A percentile compares a stretch with the other conserved stretches of the same genome.
Evolutionary conservation across 2,113 vertebrate species (phyloP).

Genomic region (Pseudolaguvia tuberculata): DNA sequence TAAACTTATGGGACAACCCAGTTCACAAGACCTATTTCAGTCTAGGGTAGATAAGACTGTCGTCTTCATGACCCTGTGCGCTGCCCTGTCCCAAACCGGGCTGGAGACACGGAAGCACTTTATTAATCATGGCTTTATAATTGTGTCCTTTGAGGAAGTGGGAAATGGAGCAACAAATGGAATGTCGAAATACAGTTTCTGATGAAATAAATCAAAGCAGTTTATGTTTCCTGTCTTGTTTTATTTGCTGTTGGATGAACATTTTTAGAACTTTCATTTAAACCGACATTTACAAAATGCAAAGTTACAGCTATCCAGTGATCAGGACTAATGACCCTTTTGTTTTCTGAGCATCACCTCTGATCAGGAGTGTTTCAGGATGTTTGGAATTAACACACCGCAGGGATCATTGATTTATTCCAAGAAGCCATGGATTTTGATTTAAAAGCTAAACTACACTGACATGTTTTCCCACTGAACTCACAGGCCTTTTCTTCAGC

Average conservation of each 20-base stretch:
- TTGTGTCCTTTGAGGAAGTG: conserved; percentile 19
- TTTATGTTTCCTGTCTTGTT: neutral
- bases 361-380: conserved; percentile 28
- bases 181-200: neutral
- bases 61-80: neutral
- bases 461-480: neutral
- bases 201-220: conserved; percentile 10
- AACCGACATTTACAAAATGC: no score
- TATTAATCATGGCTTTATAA: conserved; percentile 30
- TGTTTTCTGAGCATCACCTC: conserved; percentile 10
- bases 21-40: conserved; percentile 29
- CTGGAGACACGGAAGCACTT: neutral
- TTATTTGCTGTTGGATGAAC: neutral
- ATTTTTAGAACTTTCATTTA: conserved; percentile 31
- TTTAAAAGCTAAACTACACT: conserved; percentile 42
- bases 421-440: conserved; percentile 42
- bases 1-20: conserved; percentile 32
- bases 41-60: conserved; percentile 20
- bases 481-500: conserved; percentile 20
- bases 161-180: conserved; percentile 11
- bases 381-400: conserved; percentile 36
- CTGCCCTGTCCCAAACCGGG: neutral
- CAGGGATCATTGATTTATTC: conserved; percentile 34
- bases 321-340: conserved; percentile 7
- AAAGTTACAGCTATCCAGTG: neutral